Percentiles rank a stretch among this genome's conserved stretches.
These are phyloP conservation scores for Pelecanus crispus DNA, from an alignment of 2,113 vertebrate genomes.

Conservation along the genomic window DNA sequence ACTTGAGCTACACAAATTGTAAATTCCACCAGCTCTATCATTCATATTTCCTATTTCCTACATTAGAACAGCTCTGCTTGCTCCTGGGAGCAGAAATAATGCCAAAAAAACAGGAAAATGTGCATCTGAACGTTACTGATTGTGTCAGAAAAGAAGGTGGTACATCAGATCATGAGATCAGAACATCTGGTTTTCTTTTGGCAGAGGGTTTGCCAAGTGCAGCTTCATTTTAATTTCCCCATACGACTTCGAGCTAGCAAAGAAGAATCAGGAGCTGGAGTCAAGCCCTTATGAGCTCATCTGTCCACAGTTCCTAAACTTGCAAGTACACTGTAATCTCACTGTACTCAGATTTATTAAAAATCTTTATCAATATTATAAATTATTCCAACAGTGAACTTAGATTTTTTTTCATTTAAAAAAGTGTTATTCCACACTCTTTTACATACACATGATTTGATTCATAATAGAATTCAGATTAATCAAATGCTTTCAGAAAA, in stretches of 20 bases:
- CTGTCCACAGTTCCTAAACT: neutral
- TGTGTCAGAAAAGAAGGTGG: neutral
- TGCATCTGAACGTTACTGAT: neutral
- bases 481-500: neutral
- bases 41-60: neutral
- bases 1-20: neutral
- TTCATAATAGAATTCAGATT: neutral
- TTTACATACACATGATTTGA: neutral
- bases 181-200: neutral
- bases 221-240: neutral
- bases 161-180: neutral
- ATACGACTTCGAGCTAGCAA: neutral
- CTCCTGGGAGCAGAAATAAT: neutral
- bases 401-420: neutral
- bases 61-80: neutral
- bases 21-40: neutral
- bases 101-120: neutral
- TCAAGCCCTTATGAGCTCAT: neutral
- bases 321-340: neutral
- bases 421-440: neutral
- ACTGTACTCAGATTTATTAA: neutral
- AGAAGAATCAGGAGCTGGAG: neutral
- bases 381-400: neutral
- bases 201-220: neutral
- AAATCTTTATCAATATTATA: neutral